Conservation (phyloP, 1,140 invertebrate species). For the Drosophila bocki region DNA sequence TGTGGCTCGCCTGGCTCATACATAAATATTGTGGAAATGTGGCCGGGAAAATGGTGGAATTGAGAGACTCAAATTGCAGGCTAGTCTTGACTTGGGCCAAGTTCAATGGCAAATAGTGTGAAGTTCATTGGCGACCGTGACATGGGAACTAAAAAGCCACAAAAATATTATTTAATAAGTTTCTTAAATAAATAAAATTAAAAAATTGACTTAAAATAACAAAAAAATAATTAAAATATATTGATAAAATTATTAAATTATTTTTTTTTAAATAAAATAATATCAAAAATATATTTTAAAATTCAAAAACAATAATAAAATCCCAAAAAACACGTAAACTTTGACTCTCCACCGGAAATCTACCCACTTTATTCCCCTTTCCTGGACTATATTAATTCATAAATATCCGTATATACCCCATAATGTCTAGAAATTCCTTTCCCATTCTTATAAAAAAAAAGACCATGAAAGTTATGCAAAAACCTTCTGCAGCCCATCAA, state of each 20-base stretch:
- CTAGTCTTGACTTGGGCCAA: slow-evolving; percentile 14
- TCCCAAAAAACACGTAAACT: neutral
- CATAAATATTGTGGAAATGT: slow-evolving; percentile 39
- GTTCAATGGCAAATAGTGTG: slow-evolving; percentile 59
- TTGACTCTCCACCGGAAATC: neutral
- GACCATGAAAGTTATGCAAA: slow-evolving; percentile 12
- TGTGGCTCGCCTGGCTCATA: slow-evolving; percentile 25
- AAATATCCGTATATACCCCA: neutral
- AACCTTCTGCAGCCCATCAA: slow-evolving; percentile 24
- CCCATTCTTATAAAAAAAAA: neutral
- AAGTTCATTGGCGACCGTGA: slow-evolving; percentile 1
- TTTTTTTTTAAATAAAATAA: neutral
- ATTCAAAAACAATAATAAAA: neutral
- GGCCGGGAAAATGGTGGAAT: slow-evolving; percentile 58
- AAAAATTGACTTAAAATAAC: no score
- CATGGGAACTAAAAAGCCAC: no score
- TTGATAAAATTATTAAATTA: no score
- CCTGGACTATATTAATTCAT: neutral
- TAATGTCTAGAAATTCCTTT: neutral
- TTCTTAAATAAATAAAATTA: no score
- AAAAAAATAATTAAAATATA: no score
- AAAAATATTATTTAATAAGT: no score
- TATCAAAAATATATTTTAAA: neutral
- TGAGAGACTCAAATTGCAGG: slow-evolving; percentile 45
- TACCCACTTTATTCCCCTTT: neutral